A percentile compares a stretch with the other conserved stretches of the same genome.
These are phyloP conservation scores for Ageneiosus marmoratus DNA, from an alignment of 2,113 vertebrate genomes.

Conservation along the genomic window DNA sequence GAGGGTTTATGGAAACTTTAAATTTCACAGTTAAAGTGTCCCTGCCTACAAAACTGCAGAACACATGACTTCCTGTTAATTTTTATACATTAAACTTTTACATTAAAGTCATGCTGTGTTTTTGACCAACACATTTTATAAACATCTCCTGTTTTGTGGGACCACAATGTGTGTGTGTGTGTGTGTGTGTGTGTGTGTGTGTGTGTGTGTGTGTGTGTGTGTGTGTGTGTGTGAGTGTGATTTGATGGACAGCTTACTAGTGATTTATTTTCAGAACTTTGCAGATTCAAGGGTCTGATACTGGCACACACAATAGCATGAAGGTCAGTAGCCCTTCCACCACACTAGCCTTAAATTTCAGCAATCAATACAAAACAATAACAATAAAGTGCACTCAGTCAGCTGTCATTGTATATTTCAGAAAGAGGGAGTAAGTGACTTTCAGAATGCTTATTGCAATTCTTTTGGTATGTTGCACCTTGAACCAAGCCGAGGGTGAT, in stretches of 20 bases:
- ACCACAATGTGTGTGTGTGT: background rate
- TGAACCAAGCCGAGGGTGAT: background rate
- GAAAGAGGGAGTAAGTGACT: background rate
- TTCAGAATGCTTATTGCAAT: slow-evolving; percentile 21
- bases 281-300: slow-evolving; percentile 1
- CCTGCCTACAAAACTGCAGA: background rate
- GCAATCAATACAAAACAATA: slow-evolving; percentile 55
- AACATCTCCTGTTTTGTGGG: background rate
- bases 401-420: slow-evolving; percentile 37
- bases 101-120: background rate
- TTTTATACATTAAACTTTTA: no score
- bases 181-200: background rate
- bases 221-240: background rate
- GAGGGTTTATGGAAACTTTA: background rate
- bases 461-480: slow-evolving; percentile 26
- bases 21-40: background rate
- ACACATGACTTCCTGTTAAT: no score
- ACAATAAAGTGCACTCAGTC: slow-evolving; percentile 44
- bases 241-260: background rate
- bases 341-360: slow-evolving; percentile 35
- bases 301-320: slow-evolving; percentile 12
- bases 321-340: slow-evolving; percentile 48
- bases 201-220: background rate
- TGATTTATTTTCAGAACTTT: slow-evolving; percentile 4
- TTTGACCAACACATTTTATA: background rate